Base-by-base conservation (phyloP, 2,113 vertebrate species). In the Rhinoderma darwinii region DNA sequence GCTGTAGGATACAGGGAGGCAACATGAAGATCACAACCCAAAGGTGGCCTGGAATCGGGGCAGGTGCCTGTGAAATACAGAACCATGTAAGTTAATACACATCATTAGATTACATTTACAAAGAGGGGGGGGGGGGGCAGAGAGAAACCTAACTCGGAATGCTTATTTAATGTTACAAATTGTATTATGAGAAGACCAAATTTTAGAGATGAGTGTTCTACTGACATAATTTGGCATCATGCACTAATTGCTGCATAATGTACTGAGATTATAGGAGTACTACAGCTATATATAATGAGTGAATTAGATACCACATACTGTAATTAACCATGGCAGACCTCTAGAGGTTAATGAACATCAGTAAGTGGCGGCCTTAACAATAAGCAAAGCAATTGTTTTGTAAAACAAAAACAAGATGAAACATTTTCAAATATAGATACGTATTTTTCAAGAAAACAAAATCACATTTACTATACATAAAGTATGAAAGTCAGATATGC, bases 381-480 rank as follows among this genome's bases (percentile, higher is more conserved):
- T 72, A 72, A 72, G 68, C 68, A 35, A 72, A 72, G 68, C 37
- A 39, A 72, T 72, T 39, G 22, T 72, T 72, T 41, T 70, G 32
- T 41, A 72, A 72, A 25, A 35, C 17, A 39, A 72, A 72, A 39
- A 70, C 41, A 25, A 20, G 25, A 72, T 35, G 15, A 18, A 37
- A 39, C 68, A 39, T 72, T 41, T 66, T 18, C 30, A 68, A 68
- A 68, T 68, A 66, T 4, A 66, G 66, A 72, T 72, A 72, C 18
- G 39, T 72, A 72, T 72, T 72, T 72, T 72, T 70, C 27, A 70
- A 70, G 30, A 72, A 41, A 32, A 61, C 8, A 30, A n/a, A n/a
- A 30, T 63, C 2, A 41, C 37, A 39, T 72, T 39, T 72, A 72
- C 41, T 25, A 72, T 25, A 27, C 11, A 25, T 25, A 41, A 11